Base-by-base conservation (phyloP, 2,888 invertebrate genomes). In the Cyrtodaria siliqua region DNA sequence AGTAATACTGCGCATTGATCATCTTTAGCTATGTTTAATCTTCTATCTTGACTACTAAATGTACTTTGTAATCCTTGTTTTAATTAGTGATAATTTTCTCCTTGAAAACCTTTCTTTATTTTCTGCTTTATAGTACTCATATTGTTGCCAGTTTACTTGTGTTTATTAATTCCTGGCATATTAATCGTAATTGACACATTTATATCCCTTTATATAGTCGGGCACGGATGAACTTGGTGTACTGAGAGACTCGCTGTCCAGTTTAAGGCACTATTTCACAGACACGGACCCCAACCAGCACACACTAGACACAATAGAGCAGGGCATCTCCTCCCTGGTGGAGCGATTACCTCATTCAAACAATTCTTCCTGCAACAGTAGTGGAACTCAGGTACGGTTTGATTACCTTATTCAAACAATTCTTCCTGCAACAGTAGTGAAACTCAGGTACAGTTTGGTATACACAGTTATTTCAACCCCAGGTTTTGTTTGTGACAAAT, bases 251-350 rank as follows among this genome's bases (percentile, higher is more conserved):
- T 93, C 93, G 16, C 84, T 93, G 62, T 86, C 89, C 16, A 91
- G 91, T 82, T 84, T 93, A 33, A 87, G 93, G 16, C 85, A 86
- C 14, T 87, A 89, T 83, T 92, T 93, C 83, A 86, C 87, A 33
- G 86, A 87, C 23, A 89, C 91, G 20, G 93, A 93, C 69, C 91
- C 92, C 3, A 90, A 91, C 33, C 92, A 93, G 53, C 92, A 92
- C 60, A 92, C 93, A 0, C 83, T 93, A 33, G 93, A 93, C 80
- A 91, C 91, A 0, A 80, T 93, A 49, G 93, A 93, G 78, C 92
- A 92, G 68, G 92, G 92, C 67, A 91, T 93, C 20, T 88, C 92
- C 12, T 82, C 92, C n/a, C 85, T 93, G 1, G 85, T 93, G 68
- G 93, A 93, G 67, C 87, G 90, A 69, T 81, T 92, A 20, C 87